phyloP scores from a whole-genome alignment of 2,113 vertebrate genomes.

The Megaceryle maxima region DNA sequence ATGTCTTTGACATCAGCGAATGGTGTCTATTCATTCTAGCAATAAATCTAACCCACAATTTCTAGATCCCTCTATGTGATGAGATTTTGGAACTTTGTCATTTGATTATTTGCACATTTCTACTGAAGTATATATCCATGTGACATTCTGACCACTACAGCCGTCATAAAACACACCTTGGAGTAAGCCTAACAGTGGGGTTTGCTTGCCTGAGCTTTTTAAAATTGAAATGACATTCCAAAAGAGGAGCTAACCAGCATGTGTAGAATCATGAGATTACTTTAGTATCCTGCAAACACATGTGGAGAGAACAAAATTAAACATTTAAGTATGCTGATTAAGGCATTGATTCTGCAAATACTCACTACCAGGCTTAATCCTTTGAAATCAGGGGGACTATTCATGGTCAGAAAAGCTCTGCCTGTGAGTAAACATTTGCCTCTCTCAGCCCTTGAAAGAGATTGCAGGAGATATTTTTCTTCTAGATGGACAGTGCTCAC shows the following conservation, averaged over 20 bases:
- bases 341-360: slow-evolving; percentile 31
- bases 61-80: neutral
- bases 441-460: neutral
- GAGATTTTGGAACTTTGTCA: neutral
- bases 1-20: neutral
- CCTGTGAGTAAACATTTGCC: slow-evolving; percentile 6
- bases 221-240: neutral
- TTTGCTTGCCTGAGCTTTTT: neutral
- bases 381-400: slow-evolving; percentile 19
- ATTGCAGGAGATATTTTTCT: neutral
- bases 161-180: neutral
- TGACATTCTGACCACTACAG: neutral
- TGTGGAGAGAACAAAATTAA: neutral
- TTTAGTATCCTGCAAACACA: neutral
- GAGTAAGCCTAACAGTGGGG: neutral
- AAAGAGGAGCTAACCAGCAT: neutral
- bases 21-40: neutral
- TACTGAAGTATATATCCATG: neutral
- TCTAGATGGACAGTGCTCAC: neutral
- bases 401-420: slow-evolving; percentile 22
- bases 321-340: neutral
- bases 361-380: neutral
- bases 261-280: neutral
- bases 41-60: neutral
- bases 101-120: neutral